phyloP scores from a whole-genome alignment of 2,888 invertebrate species.

The Phlogophora meticulosa region DNA sequence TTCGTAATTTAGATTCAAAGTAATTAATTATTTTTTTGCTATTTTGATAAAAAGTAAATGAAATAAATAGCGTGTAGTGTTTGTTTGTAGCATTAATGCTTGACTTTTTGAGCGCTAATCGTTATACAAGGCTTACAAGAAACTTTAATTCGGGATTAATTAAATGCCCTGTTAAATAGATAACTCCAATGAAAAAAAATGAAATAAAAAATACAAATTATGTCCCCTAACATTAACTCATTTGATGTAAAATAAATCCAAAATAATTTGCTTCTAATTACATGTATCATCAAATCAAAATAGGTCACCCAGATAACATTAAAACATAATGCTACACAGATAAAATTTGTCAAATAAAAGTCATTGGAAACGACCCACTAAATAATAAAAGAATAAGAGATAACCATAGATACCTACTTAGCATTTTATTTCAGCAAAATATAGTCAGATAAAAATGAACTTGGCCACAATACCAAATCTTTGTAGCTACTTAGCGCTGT shows the following conservation, averaged over 20 bases:
- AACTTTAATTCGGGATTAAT: constrained; percentile 31
- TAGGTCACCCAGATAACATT: constrained; percentile 13
- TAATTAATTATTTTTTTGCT: constrained; percentile 73
- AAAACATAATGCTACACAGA: neutral
- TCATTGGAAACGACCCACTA: neutral
- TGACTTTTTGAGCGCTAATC: constrained; percentile 40
- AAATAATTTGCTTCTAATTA: neutral
- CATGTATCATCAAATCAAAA: neutral
- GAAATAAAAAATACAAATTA: neutral
- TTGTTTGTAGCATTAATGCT: constrained; percentile 27
- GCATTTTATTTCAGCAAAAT: constrained; percentile 23
- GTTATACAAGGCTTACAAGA: constrained; percentile 29
- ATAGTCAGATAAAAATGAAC: constrained; percentile 78
- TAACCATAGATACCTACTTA: neutral
- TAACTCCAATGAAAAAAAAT: neutral
- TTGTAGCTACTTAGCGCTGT: constrained; percentile 69
- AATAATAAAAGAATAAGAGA: neutral
- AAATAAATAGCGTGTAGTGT: constrained; percentile 57
- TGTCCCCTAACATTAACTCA: neutral
- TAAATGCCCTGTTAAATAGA: neutral
- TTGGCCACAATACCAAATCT: constrained; percentile 83
- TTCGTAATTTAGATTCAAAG: constrained; percentile 69
- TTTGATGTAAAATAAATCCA: neutral
- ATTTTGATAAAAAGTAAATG: constrained; percentile 56
- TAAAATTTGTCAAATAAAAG: neutral